A percentile compares a stretch with the other conserved stretches of the same genome.
Conservation (phyloP, 2,888 invertebrate genomes). For the Masnerella sp. region DNA sequence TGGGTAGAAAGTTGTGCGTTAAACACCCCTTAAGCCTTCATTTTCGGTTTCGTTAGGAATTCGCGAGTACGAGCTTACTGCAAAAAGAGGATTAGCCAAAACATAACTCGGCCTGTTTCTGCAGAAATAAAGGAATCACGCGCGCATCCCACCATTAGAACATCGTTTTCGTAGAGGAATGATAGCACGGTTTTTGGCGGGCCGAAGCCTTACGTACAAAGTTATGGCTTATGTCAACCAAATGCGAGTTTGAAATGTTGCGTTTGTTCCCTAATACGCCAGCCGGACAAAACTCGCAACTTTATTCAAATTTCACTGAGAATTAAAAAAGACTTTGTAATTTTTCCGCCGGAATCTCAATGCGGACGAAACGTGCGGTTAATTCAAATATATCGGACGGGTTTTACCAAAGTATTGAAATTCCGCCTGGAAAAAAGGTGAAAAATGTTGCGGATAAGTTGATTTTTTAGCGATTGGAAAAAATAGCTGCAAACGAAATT, state of each 20-base stretch:
- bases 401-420: slow-evolving; percentile 7
- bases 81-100: slow-evolving; percentile 56
- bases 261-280: slow-evolving; percentile 60
- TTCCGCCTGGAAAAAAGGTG: too few relatives aligned
- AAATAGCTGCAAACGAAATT: too few relatives aligned
- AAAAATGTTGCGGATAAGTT: too few relatives aligned
- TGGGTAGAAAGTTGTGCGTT: neutral
- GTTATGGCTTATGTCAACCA: slow-evolving; percentile 75
- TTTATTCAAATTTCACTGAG: slow-evolving; percentile 72
- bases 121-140: slow-evolving; percentile 39
- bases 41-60: slow-evolving; percentile 41
- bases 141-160: slow-evolving; percentile 43
- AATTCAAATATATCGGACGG: slow-evolving; percentile 54
- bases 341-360: slow-evolving; percentile 67
- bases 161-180: slow-evolving; percentile 57
- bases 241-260: slow-evolving; percentile 75
- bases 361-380: slow-evolving; percentile 62
- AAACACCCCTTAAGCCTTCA: slow-evolving; percentile 43
- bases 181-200: slow-evolving; percentile 56
- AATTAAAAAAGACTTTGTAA: slow-evolving; percentile 73
- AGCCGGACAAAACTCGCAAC: slow-evolving; percentile 64
- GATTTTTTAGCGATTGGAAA: too few relatives aligned
- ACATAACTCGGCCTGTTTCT: slow-evolving; percentile 47
- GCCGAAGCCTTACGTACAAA: slow-evolving; percentile 68
- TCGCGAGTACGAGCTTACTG: slow-evolving; percentile 18